Evolutionary conservation across 1,140 invertebrate species (phyloP), one percentile per base, ranked within the genome.

Genomic region (Hypothenemus hampei): DNA sequence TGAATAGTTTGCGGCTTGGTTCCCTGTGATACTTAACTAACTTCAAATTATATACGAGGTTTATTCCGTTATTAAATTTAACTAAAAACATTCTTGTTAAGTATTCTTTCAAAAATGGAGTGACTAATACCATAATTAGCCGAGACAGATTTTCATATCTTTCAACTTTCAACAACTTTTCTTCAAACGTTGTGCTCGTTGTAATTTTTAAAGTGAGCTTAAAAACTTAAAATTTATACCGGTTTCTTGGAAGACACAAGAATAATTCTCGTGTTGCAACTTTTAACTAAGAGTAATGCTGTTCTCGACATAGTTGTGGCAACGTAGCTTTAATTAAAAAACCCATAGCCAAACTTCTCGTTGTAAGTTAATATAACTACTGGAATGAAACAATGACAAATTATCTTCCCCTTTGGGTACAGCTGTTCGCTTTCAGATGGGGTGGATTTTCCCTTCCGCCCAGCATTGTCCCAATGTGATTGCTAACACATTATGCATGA

Each of bases 401-500:
- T 65, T 65, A 55, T 33, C 48, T 58, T 54, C 64, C 62, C 62
- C 59, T 65, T 63, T 60, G 61, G 58, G 51, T 57, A 48, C 63
- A 65, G 63, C 61, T 65, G 63, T 61, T 65, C 50, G 61, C 59
- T 54, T 65, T 62, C 62, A 35, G 20, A 26, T 43, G 58, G 53
- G 53, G 50, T 33, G 26, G 52, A 49, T 51, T 58, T 55, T 59
- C 26, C 57, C 41, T 53, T 40, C 44, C 54, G 61, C 51, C 53
- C 24, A 43, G 33, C 26, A 51, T 52, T 52, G 51, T 51, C 43
- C 58, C 51, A 57, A 29, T 43, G 62, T 69, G 68, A 70, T 70
- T 70, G 67, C 68, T 69, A 69, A 68, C 66, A 65, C 65, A 70
- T 70, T 70, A 70, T 70, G 68, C 68, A 70, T 68, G 65, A 66